Evolutionary conservation across 2,113 vertebrate species (phyloP).

Genomic region (Abramis brama): DNA sequence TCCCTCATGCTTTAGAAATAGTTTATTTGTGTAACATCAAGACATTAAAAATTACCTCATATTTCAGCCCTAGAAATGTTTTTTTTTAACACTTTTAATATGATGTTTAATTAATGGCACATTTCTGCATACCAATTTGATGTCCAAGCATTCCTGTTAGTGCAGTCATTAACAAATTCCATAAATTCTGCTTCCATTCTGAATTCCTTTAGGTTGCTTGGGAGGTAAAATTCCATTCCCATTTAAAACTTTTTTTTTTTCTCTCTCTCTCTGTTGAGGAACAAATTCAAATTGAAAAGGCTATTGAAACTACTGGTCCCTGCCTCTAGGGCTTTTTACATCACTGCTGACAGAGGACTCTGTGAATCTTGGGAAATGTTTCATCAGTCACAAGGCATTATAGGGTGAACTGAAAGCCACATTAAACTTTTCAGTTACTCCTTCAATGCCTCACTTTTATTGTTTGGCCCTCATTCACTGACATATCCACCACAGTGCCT

Average conservation of each 20-base stretch:
- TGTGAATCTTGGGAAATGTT: conserved; percentile 78
- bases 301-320: conserved; percentile 66
- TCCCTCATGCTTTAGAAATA: background rate
- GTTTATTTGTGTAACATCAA: background rate
- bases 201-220: background rate
- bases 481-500: conserved; percentile 63
- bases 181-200: background rate
- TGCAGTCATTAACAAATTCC: background rate
- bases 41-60: background rate
- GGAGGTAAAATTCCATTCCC: background rate
- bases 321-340: conserved; percentile 75
- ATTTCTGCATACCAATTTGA: background rate
- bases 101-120: background rate
- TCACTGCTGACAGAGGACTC: conserved; percentile 74
- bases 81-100: background rate
- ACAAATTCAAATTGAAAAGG: conserved; percentile 73
- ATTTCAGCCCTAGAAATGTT: background rate
- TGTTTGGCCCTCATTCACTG: conserved; percentile 66
- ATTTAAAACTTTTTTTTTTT: background rate
- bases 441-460: conserved; percentile 75
- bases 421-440: conserved; percentile 79
- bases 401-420: conserved; percentile 72
- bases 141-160: background rate
- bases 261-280: conserved; percentile 46
- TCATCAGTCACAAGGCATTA: conserved; percentile 78